phyloP scores from a whole-genome alignment of 2,888 invertebrate species.

The Brenthis ino region DNA sequence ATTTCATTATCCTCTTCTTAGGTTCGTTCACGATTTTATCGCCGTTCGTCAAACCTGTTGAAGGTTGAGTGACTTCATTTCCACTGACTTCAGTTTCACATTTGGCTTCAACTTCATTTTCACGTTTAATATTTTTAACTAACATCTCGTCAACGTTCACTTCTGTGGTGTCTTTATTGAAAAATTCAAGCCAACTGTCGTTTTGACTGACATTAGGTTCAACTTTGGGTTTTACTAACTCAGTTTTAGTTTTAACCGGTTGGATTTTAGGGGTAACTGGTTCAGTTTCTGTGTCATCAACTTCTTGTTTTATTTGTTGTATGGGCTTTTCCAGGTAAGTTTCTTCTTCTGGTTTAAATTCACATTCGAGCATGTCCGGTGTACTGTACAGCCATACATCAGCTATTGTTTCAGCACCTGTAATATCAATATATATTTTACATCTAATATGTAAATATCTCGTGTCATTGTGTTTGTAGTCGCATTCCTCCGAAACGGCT shows the following conservation, averaged over 20 bases:
- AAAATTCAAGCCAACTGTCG: constrained; percentile 72
- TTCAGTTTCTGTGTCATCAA: constrained; percentile 25
- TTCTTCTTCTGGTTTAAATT: constrained; percentile 48
- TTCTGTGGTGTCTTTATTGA: constrained; percentile 61
- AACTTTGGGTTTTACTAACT: constrained; percentile 31
- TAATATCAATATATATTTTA: constrained; percentile 24
- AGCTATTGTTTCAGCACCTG: constrained; percentile 90
- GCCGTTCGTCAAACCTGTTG: not conserved
- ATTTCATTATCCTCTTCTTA: constrained; percentile 71
- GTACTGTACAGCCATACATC: constrained; percentile 86
- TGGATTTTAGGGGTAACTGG: constrained; percentile 28
- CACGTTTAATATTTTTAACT: constrained; percentile 60
- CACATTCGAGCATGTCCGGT: constrained; percentile 67
- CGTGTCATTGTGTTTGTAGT: too few species aligned
- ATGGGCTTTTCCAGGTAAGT: constrained; percentile 27
- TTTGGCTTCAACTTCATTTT: constrained; percentile 22
- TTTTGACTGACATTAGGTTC: constrained; percentile 40
- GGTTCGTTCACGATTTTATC: constrained; percentile 36
- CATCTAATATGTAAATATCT: too few species aligned
- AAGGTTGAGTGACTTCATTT: too few species aligned
- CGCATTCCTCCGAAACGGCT: too few species aligned
- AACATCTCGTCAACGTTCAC: constrained; percentile 74
- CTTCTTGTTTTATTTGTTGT: constrained; percentile 32
- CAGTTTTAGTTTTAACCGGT: not conserved
- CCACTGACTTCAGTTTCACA: constrained; percentile 3